Evolutionary conservation across 92 coral and sea anemone genomes (phyloP), one percentile per base, ranked within the genome.

Genomic region (Pocillopora grandis): DNA sequence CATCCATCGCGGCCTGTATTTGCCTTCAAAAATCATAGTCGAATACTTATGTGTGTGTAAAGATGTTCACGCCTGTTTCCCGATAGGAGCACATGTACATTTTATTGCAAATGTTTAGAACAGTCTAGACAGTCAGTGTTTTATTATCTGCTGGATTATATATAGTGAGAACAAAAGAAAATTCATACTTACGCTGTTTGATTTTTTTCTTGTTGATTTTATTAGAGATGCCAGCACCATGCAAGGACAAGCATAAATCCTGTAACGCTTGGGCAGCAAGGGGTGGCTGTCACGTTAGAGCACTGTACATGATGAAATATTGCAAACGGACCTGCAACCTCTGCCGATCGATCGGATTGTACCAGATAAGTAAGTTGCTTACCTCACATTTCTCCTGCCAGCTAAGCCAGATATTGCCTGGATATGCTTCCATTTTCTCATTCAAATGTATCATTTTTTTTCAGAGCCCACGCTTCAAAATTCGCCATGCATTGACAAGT

Each of bases 281-380:
- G 2, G 93, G 94, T 16, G 81, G 78, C 37, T 93, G 96, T 49
- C 90, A 90, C 57, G 73, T 84, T 2, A 84, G 75, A 27, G 85
- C 92, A 23, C 82, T 85, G 17, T 93, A 85, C 83, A 93, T 93
- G 96, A 88, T 88, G 49, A 88, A 80, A 14, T 36, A 76, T 79
- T 93, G 96, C 85, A 76, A 86, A 63, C 74, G 57, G 80, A 82
- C 87, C 69, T 93, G 96, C 62, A 89, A 92, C 63, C 78, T 90
- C 37, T 93, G 96, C 61, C 59, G 66, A 49, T 77, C 81, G 11
- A 57, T 42, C 13, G 82, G 69, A 84, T 19, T 69, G 33, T 83
- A 62, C 62, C 80, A 83, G 48, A 14, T 7, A 20, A 16, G 86
- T 83, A 83, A 62, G 86, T 7, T 58, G 72, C 71, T 19, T 9